These are phyloP conservation scores for Cataglyphis rosenhaueri DNA, from an alignment of 2,888 invertebrate genomes.

Conservation along the genomic window DNA sequence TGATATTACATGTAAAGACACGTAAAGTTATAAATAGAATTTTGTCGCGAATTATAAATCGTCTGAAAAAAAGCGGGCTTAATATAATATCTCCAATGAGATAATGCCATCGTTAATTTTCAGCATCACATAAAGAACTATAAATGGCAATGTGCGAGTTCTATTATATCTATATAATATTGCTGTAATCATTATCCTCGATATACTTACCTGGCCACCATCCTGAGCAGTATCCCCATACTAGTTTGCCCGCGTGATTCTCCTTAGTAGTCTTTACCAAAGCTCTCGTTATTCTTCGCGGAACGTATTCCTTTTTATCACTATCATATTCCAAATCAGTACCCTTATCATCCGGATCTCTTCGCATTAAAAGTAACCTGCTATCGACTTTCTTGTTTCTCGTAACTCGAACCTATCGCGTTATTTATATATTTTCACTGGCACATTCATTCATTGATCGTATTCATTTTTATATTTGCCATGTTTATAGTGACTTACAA, in stretches of 20 bases:
- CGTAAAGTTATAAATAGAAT: not conserved
- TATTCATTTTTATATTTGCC: not conserved
- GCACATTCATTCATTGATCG: not conserved
- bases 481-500: not conserved
- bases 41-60: not conserved
- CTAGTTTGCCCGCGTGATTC: slow-evolving; percentile 75
- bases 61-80: not conserved
- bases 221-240: slow-evolving; percentile 80
- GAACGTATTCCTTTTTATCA: slow-evolving; percentile 6
- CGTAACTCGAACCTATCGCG: not conserved
- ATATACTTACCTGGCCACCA: slow-evolving; percentile 82
- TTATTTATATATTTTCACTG: not conserved
- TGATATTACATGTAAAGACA: not conserved
- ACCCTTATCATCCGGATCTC: not conserved
- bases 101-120: not conserved
- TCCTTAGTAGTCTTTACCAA: slow-evolving; percentile 53
- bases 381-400: not conserved
- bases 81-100: not conserved
- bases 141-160: not conserved
- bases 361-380: not conserved
- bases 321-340: slow-evolving; percentile 1
- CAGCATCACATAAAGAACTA: not conserved
- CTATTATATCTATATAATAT: not conserved
- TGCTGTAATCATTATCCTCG: not conserved
- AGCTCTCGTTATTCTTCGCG: slow-evolving; percentile 63